Base-by-base conservation (phyloP, 2,113 vertebrate genomes). In the Epinephelus lanceolatus region DNA sequence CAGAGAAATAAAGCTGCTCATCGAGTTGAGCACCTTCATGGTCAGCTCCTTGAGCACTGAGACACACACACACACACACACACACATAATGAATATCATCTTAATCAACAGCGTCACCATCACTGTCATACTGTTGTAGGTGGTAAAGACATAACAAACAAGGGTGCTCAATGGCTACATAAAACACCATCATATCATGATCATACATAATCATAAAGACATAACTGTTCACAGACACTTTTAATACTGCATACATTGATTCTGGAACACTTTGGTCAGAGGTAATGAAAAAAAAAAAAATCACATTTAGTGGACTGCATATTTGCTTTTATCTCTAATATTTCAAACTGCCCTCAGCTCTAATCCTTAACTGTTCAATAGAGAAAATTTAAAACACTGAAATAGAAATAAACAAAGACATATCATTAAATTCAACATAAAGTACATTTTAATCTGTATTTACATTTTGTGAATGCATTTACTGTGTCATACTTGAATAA, bases 21-120 rank as follows among this genome's bases (percentile, higher is more conserved):
- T 99, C 74, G 94, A 96, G 94, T 98, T 99, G 65, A 99, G 94
- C 72, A 99, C 97, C 88, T 97, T 97, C 97, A 99, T 99, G 0
- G 98, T 99, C 91, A 98, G 91, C 85, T 96, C 96, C 91, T 99
- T 99, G 90, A 99, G 92, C 59, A 95, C 98, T 99, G 91, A 17
- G 57, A 77, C 40, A 67, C 4, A 72, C n/a, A 82, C 23, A 80
- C 33, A 33, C 33, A 33, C 33, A 77, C 40, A 67, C 4, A 72
- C n/a, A 82, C 23, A 76, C 19, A 86, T 19, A 81, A 37, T 0
- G 17, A 57, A 19, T 13, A 57, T 9, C 5, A 73, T 17, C n/a
- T 66, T 18, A 42, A 81, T 15, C 18, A 70, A 18, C 5, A 56
- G 21, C 25, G 37, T 51, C 5, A n/a, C 2, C n/a, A 61, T 19